Evolutionary conservation across 2,113 vertebrate genomes (phyloP).

Genomic region (Otocyon megalotis): DNA sequence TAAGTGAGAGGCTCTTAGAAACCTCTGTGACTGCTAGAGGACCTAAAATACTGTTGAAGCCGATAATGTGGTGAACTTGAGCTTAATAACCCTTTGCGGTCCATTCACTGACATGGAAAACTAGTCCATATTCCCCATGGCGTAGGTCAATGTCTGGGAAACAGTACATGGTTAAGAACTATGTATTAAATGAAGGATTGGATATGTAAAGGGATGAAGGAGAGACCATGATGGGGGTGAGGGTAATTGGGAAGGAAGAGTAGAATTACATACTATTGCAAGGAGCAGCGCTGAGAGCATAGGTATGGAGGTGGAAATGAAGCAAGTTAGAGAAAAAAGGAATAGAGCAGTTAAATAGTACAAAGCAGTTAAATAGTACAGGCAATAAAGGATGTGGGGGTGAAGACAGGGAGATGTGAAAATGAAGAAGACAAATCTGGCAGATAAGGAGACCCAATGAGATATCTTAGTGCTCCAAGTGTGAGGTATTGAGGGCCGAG

Average conservation of each 20-base stretch:
- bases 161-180: neutral
- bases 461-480: neutral
- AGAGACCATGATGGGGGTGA: neutral
- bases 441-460: neutral
- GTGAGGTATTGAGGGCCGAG: neutral
- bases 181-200: neutral
- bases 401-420: neutral
- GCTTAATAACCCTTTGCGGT: neutral
- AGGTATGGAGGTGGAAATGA: neutral
- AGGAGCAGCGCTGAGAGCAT: neutral
- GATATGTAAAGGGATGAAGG: neutral
- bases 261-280: neutral
- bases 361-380: neutral
- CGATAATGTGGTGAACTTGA: conserved; percentile 24
- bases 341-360: neutral
- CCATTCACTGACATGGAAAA: conserved; percentile 57
- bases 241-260: neutral
- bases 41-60: neutral
- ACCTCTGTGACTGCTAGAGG: neutral
- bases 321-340: neutral
- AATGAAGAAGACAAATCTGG: neutral
- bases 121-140: neutral
- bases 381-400: neutral
- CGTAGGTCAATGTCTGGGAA: neutral
- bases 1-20: neutral